Conservation (phyloP, 30 jellyfish, hydroid and myxozoan species). For the Aurelia sp. region DNA sequence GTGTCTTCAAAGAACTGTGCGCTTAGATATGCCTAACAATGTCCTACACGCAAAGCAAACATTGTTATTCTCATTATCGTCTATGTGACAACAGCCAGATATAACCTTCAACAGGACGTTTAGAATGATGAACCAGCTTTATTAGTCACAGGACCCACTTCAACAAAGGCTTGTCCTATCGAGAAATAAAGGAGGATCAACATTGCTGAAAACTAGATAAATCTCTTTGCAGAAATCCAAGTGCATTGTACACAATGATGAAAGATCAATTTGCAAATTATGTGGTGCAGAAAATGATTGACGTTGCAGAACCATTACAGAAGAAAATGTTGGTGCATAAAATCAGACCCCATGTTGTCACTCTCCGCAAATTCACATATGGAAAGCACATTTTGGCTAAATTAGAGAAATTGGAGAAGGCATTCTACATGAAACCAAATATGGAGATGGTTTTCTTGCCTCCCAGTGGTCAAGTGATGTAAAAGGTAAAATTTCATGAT, state of each 20-base stretch:
- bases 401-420: constrained; percentile 91
- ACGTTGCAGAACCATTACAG: constrained; percentile 93
- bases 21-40: too few species aligned
- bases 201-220: too few species aligned
- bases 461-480: constrained; percentile 73
- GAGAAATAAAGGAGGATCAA: too few species aligned
- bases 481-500: constrained; percentile 1
- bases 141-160: too few species aligned
- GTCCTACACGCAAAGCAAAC: too few species aligned
- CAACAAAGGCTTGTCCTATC: too few species aligned
- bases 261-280: constrained; percentile 98
- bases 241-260: constrained; percentile 96
- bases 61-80: too few species aligned
- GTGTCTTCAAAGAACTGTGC: too few species aligned
- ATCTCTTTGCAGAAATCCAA: constrained; percentile 61
- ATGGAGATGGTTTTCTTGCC: constrained; percentile 94
- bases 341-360: constrained; percentile 95
- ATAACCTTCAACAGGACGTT: too few species aligned
- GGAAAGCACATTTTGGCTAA: constrained; percentile 98
- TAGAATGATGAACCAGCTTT: too few species aligned
- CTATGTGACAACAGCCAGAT: too few species aligned
- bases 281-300: constrained; percentile 98
- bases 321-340: constrained; percentile 82
- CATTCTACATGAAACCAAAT: constrained; percentile 89
- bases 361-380: constrained; percentile 91